phyloP scores from a whole-genome alignment of 2,113 vertebrate species.

The Gopherus evgoodei region DNA sequence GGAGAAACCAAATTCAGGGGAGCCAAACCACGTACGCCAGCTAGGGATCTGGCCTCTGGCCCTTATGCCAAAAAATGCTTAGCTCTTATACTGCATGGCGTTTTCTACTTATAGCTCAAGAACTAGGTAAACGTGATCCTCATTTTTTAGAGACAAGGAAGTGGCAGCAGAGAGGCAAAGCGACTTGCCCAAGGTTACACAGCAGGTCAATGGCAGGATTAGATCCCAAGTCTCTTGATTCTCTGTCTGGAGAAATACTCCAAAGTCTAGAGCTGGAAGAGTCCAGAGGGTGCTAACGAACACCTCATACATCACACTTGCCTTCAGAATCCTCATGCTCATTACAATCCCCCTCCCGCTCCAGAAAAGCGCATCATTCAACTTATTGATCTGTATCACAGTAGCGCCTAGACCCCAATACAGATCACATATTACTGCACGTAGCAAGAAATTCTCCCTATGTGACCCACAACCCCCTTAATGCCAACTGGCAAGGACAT shows the following conservation, averaged over 20 bases:
- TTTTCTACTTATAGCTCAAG: neutral
- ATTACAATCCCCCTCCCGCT: neutral
- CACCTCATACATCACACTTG: no score
- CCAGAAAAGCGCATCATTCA: neutral
- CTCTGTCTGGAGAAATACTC: neutral
- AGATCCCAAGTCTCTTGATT: neutral
- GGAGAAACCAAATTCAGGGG: neutral
- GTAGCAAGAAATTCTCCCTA: neutral
- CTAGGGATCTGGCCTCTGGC: neutral
- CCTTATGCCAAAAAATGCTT: neutral
- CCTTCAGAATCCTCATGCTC: neutral
- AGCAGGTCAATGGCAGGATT: neutral
- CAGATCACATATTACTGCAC: neutral
- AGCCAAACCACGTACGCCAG: neutral
- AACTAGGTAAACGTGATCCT: neutral
- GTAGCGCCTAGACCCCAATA: neutral
- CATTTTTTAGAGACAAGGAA: neutral
- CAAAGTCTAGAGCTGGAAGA: neutral
- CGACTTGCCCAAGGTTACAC: neutral
- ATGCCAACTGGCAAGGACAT: neutral
- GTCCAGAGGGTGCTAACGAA: neutral
- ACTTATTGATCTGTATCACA: neutral
- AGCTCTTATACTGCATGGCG: neutral
- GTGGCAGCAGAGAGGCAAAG: neutral
- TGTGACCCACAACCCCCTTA: neutral